Evolutionary conservation across 2,888 invertebrate genomes (phyloP), one percentile per base, ranked within the genome.

Genomic region (Drosophila ezoana): DNA sequence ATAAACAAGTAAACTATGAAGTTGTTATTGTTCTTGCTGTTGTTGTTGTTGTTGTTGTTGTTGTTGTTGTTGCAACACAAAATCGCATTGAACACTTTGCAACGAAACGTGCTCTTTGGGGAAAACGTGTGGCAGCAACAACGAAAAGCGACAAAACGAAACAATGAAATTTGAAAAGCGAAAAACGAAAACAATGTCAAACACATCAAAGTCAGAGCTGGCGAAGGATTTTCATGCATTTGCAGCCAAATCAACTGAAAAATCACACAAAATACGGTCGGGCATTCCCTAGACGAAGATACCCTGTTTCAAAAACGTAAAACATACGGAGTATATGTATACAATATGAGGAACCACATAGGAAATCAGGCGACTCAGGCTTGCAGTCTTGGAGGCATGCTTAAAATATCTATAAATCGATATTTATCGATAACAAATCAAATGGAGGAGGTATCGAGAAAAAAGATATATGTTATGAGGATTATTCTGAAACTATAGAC

Each of bases 181-280:
- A 44, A 16, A 33, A 37, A 6, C n/a, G n/a, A 56, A 85, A 84
- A 84, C 85, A 81, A 81, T 84, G 87, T 76, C 87, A 82, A 82
- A 82, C 78, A 80, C 84, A 79, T 81, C 81, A 84, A 81, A 84
- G 76, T 73, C 81, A 64, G 41, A 70, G 44, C 75, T 60, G 67
- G 54, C 64, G 69, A 56, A 69, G 8, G 72, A 69, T 68, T 73
- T 58, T 45, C 66, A 69, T 52, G 59, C 56, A 66, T 13, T 14
- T 33, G 60, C 76, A 48, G 68, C 58, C 77, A 86, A 81, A 80
- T 81, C 87, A 83, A 78, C 72, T 81, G 70, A 87, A 84, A 81
- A 83, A 67, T 71, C 71, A 52, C 49, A 18, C 53, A 35, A 33
- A 78, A 69, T 63, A 64, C 28, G 1, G 8, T 28, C 8, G 28